A percentile compares a stretch with the other conserved stretches of the same genome.
Conservation (phyloP, 2,888 invertebrate species). For the Epistrophella euchroma region DNA sequence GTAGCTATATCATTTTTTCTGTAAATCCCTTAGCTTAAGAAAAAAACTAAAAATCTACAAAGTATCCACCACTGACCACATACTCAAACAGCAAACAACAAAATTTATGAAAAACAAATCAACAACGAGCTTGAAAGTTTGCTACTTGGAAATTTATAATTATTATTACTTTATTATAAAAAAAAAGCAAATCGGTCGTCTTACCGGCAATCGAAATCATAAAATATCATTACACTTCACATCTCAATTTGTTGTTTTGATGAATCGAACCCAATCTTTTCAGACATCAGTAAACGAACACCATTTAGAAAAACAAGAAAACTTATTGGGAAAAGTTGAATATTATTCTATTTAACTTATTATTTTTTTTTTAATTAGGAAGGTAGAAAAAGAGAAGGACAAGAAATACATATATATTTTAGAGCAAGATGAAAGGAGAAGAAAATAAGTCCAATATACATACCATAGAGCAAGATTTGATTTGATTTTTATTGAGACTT, state of each 20-base stretch:
- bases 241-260: background rate
- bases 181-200: background rate
- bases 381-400: background rate
- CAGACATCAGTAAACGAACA: background rate
- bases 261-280: background rate
- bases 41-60: no score
- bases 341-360: background rate
- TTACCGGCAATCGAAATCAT: background rate
- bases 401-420: background rate
- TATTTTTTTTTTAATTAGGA: background rate
- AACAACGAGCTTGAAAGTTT: background rate
- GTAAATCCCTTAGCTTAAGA: no score
- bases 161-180: background rate
- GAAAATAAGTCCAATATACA: no score
- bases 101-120: background rate
- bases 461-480: no score
- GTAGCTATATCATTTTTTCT: background rate
- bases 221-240: background rate
- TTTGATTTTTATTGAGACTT: no score
- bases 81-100: background rate
- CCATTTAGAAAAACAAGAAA: background rate
- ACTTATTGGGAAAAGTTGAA: background rate
- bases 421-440: background rate
- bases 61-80: no score
- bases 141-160: background rate